A percentile compares a stretch with the other conserved stretches of the same genome.
Conservation (phyloP, 2,888 invertebrate genomes). For the Xanthorhoe spadicearia region DNA sequence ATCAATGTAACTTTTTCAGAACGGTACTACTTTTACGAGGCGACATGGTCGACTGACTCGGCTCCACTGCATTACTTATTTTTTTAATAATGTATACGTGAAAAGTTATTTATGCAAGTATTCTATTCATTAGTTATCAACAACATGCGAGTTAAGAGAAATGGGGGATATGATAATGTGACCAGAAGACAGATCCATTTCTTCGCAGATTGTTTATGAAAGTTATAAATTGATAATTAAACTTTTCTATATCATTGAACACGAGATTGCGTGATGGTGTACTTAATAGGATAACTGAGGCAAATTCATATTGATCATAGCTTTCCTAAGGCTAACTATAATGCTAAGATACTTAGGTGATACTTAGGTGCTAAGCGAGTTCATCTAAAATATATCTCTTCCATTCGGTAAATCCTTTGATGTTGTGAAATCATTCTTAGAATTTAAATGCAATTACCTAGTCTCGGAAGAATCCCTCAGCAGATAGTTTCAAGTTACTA, state of each 20-base stretch:
- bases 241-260: neutral
- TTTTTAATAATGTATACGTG: slow-evolving; percentile 15
- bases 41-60: slow-evolving; percentile 19
- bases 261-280: neutral
- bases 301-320: neutral
- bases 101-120: slow-evolving; percentile 17
- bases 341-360: neutral
- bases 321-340: neutral
- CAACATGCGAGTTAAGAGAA: slow-evolving; percentile 22
- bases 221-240: neutral
- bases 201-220: neutral
- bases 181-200: slow-evolving; percentile 6
- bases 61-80: slow-evolving; percentile 14
- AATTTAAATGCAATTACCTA: neutral
- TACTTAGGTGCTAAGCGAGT: neutral
- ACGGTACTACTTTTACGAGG: slow-evolving; percentile 4
- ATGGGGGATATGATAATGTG: slow-evolving; percentile 1
- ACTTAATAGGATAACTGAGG: neutral
- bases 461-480: neutral
- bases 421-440: neutral
- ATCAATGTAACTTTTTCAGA: slow-evolving; percentile 8
- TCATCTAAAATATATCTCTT: neutral
- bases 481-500: neutral
- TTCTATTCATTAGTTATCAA: slow-evolving; percentile 10
- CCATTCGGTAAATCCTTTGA: neutral